Percentiles rank a stretch among this genome's conserved stretches.
Conservation (phyloP, 2,888 invertebrate species). For the Luperina testacea region DNA sequence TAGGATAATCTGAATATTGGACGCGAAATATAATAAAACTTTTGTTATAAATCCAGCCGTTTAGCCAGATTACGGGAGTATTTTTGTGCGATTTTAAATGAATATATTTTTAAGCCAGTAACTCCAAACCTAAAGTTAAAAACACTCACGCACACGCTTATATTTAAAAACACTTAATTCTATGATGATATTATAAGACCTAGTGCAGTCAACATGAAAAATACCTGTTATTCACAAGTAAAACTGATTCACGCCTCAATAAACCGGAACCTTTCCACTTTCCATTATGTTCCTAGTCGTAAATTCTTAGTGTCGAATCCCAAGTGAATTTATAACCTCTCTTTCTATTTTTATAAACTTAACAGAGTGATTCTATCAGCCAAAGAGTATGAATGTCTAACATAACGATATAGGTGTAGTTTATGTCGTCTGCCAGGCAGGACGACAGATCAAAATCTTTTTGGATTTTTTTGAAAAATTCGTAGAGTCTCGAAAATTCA, state of each 20-base stretch:
- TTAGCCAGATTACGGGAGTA: background rate
- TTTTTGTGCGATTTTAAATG: slow-evolving; percentile 19
- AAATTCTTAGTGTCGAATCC: slow-evolving; percentile 40
- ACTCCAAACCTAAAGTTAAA: background rate
- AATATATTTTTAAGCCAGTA: background rate
- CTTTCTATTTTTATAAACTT: slow-evolving; percentile 13
- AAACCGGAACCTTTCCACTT: slow-evolving; percentile 33
- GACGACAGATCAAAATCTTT: too few species aligned
- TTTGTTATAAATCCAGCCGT: slow-evolving; percentile 5
- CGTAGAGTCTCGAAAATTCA: too few species aligned
- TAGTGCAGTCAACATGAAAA: slow-evolving; percentile 30
- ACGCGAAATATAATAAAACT: slow-evolving; percentile 22
- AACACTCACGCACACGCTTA: background rate
- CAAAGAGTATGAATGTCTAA: background rate
- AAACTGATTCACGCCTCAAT: slow-evolving; percentile 47
- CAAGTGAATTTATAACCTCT: slow-evolving; percentile 28
- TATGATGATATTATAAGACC: background rate
- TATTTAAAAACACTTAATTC: background rate
- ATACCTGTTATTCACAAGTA: slow-evolving; percentile 35
- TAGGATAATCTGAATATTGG: slow-evolving; percentile 23
- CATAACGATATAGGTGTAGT: background rate
- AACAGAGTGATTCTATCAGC: background rate
- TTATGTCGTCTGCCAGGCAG: too few species aligned
- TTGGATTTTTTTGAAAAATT: too few species aligned
- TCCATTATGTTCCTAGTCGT: slow-evolving; percentile 49